These are phyloP conservation scores for Leptopilina boulardi DNA, from an alignment of 1,140 invertebrate genomes.

Conservation along the genomic window DNA sequence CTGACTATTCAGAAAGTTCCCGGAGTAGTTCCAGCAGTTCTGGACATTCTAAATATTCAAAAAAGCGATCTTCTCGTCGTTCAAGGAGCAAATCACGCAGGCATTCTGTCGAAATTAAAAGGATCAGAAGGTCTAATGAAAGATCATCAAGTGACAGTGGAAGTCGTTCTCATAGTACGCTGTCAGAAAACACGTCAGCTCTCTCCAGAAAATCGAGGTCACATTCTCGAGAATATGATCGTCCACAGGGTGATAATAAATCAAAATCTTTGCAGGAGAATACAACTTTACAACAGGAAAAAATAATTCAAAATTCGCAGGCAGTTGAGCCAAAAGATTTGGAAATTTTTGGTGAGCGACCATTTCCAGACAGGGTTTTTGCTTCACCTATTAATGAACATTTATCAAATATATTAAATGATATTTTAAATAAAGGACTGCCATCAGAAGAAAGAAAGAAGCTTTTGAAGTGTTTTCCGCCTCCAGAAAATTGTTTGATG, in stretches of 20 bases:
- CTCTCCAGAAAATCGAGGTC: too few species aligned
- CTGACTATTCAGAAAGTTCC: too few species aligned
- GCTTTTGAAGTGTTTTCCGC: background rate
- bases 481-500: slow-evolving; percentile 42
- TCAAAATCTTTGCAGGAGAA: background rate
- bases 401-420: background rate
- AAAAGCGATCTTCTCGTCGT: background rate
- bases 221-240: background rate
- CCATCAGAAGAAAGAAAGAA: background rate
- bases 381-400: background rate
- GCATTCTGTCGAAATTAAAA: background rate
- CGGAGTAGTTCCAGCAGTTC: too few species aligned
- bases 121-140: background rate
- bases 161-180: background rate
- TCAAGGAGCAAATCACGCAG: background rate
- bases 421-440: background rate
- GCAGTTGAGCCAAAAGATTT: background rate
- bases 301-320: background rate
- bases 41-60: too few species aligned
- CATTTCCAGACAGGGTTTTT: background rate
- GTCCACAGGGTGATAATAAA: background rate
- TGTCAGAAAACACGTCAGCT: background rate
- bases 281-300: background rate
- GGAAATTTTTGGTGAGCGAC: background rate
- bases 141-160: too few species aligned